These are phyloP conservation scores for Gryllus longicercus DNA, from an alignment of 2,888 invertebrate species.

Conservation along the genomic window DNA sequence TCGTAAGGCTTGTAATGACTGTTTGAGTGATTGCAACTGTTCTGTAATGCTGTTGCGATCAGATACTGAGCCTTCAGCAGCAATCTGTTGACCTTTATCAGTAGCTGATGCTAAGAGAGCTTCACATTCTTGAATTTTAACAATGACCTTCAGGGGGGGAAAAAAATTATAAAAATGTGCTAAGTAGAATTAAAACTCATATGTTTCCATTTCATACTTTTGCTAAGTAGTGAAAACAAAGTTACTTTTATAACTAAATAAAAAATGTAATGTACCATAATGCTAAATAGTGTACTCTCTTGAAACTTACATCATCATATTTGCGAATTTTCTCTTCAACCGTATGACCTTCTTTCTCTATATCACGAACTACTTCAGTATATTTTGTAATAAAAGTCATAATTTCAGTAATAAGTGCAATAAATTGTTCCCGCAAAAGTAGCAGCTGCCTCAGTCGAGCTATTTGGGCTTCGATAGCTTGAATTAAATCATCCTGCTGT, in stretches of 20 bases:
- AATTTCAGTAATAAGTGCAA: constrained; percentile 81
- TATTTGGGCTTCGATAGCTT: constrained; percentile 80
- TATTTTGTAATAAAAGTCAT: constrained; percentile 83
- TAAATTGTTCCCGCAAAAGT: constrained; percentile 81
- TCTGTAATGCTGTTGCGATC: constrained; percentile 86
- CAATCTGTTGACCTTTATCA: constrained; percentile 91
- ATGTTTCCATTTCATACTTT: not conserved
- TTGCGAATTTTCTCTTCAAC: constrained; percentile 83
- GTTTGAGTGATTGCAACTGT: constrained; percentile 80
- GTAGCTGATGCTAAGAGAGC: constrained; percentile 80
- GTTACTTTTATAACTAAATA: not conserved
- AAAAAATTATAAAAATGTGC: not conserved
- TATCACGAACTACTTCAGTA: constrained; percentile 77
- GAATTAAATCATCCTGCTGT: constrained; percentile 82
- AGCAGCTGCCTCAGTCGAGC: constrained; percentile 74
- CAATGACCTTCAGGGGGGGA: constrained; percentile 54
- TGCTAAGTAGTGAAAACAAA: not conserved
- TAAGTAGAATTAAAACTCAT: too few species aligned
- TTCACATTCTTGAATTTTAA: constrained; percentile 86
- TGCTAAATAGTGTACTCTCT: not conserved
- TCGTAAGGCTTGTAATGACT: constrained; percentile 73
- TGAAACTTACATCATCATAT: constrained; percentile 64
- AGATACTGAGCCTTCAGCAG: constrained; percentile 81
- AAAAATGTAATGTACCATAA: not conserved
- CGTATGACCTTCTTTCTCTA: constrained; percentile 77